These are phyloP conservation scores for Esox masquinongy DNA, from an alignment of 2,797 vertebrate species.

Conservation along the genomic window DNA sequence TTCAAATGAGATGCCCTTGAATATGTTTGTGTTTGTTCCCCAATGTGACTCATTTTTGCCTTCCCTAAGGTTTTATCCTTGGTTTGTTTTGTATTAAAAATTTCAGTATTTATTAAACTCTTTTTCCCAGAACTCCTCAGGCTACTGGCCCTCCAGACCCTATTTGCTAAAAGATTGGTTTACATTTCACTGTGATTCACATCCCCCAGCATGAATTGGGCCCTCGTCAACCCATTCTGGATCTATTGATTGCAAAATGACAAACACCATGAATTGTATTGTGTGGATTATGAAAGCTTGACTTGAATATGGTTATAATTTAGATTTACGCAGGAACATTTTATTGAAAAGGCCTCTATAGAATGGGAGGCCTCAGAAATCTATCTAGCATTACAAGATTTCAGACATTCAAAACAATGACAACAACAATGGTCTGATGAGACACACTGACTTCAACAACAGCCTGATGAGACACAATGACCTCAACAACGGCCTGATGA, in stretches of 20 bases:
- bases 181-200: constrained; percentile 6
- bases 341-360: too few relatives aligned
- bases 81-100: not conserved
- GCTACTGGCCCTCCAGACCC: not conserved
- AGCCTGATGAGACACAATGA: too few relatives aligned
- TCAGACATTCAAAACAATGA: too few relatives aligned
- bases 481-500: too few relatives aligned
- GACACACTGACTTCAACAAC: too few relatives aligned
- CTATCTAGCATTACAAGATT: too few relatives aligned
- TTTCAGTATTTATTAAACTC: not conserved
- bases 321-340: too few relatives aligned
- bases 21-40: not conserved
- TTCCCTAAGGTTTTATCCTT: not conserved
- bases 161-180: not conserved
- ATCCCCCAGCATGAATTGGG: constrained; percentile 4
- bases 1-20: not conserved
- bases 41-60: not conserved
- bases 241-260: not conserved
- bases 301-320: not conserved
- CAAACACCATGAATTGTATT: not conserved
- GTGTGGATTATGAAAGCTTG: not conserved
- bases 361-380: too few relatives aligned
- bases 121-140: not conserved
- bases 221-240: not conserved
- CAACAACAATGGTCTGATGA: too few relatives aligned